Evolutionary conservation across 2,113 vertebrate species (phyloP).

Genomic region (Odocoileus virginianus): DNA sequence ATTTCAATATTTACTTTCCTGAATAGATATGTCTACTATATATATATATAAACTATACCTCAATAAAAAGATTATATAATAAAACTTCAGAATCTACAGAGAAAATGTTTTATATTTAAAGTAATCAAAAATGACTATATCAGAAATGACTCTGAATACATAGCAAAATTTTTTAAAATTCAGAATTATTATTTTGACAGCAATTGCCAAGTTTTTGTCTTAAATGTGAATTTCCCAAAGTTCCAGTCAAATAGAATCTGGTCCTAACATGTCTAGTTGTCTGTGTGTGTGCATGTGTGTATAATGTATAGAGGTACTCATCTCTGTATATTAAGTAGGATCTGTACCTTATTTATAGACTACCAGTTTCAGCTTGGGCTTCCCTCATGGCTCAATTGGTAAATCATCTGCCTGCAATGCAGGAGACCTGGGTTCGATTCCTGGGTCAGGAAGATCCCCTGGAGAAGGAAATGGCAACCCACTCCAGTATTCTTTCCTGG

Average conservation of each 20-base stretch:
- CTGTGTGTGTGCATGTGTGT: not conserved
- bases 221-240: not conserved
- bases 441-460: not conserved
- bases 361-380: not conserved
- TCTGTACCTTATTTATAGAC: not conserved
- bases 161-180: not conserved
- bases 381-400: not conserved
- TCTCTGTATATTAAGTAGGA: not conserved
- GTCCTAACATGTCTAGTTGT: not conserved
- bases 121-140: not conserved
- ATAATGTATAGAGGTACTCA: not conserved
- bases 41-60: not conserved
- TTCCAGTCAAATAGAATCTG: not conserved
- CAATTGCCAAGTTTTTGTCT: not conserved
- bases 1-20: not conserved
- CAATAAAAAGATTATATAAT: not conserved
- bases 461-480: not conserved
- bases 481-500: not conserved
- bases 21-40: not conserved
- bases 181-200: not conserved
- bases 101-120: not conserved
- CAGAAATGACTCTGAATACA: not conserved
- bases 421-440: rapidly evolving
- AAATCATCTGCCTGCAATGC: not conserved
- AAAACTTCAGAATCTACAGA: not conserved